Conservation (phyloP, 2,888 invertebrate genomes). For the Netelia melanura region DNA sequence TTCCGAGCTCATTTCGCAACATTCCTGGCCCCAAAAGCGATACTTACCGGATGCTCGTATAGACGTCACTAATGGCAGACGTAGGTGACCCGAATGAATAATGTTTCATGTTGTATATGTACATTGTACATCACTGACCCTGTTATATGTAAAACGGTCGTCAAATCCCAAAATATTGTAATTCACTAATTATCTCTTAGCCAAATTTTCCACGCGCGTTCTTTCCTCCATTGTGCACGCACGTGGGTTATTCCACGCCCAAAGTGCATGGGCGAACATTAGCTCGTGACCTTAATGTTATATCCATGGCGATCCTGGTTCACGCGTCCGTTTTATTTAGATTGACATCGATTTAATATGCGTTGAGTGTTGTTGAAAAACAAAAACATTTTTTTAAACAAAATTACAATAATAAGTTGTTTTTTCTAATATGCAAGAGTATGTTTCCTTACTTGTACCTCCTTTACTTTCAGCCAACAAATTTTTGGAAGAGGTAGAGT, state of each 20-base stretch:
- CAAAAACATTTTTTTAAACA: neutral
- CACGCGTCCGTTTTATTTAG: neutral
- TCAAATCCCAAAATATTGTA: constrained; percentile 4
- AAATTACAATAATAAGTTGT: neutral
- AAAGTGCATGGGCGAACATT: neutral
- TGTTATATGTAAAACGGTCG: constrained; percentile 6
- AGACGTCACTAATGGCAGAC: constrained; percentile 23
- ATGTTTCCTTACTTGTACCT: too few relatives aligned
- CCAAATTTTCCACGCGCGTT: neutral
- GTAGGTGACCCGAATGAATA: constrained; percentile 52
- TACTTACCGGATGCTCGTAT: constrained; percentile 52
- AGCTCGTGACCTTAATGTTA: neutral
- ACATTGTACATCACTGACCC: too few relatives aligned
- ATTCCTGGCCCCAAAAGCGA: constrained; percentile 42
- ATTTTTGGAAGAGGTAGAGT: too few relatives aligned
- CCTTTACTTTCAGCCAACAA: too few relatives aligned
- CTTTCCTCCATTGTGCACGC: neutral
- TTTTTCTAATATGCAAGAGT: too few relatives aligned
- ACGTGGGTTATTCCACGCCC: neutral
- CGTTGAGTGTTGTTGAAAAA: neutral
- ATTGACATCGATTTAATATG: neutral
- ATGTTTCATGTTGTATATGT: constrained; percentile 30
- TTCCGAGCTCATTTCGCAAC: constrained; percentile 40
- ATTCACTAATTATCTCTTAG: constrained; percentile 1
- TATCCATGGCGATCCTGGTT: neutral